Evolutionary conservation across 1,140 invertebrate genomes (phyloP).

Genomic region (Hormaphis cornu): DNA sequence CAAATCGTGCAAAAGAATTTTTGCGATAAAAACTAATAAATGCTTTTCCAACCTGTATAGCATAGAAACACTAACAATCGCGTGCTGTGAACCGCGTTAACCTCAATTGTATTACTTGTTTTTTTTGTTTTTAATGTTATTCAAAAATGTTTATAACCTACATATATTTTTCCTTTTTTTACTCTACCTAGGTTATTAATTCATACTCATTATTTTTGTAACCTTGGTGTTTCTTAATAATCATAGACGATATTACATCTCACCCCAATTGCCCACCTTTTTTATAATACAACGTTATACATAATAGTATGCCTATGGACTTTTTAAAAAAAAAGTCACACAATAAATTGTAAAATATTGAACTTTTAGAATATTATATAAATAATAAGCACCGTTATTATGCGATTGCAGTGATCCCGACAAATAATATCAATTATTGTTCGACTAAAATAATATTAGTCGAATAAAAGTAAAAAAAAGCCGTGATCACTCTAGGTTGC

Average conservation of each 20-base stretch:
- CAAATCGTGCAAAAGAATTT: conserved; percentile 13
- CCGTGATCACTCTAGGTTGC: too few relatives aligned
- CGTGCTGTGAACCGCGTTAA: not conserved
- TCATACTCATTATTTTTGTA: conserved; percentile 4
- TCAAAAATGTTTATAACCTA: conserved; percentile 8
- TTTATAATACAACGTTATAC: not conserved
- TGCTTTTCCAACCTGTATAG: not conserved
- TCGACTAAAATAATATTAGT: too few relatives aligned
- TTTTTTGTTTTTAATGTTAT: conserved; percentile 12
- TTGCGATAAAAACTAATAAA: conserved; percentile 13
- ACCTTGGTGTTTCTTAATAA: not conserved
- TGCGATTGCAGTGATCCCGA: too few relatives aligned
- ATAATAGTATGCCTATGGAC: too few relatives aligned
- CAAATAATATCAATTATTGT: too few relatives aligned
- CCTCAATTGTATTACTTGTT: not conserved
- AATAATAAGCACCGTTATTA: too few relatives aligned
- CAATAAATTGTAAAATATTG: too few relatives aligned
- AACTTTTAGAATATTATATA: too few relatives aligned
- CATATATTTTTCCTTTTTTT: not conserved
- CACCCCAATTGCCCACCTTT: not conserved
- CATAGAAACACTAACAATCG: not conserved
- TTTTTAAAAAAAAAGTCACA: too few relatives aligned
- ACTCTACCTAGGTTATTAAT: conserved; percentile 2
- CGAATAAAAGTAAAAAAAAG: too few relatives aligned
- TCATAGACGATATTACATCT: not conserved